Evolutionary conservation across 1,140 invertebrate genomes (phyloP), one percentile per base, ranked within the genome.

Genomic region (Tyrophagus putrescentiae): DNA sequence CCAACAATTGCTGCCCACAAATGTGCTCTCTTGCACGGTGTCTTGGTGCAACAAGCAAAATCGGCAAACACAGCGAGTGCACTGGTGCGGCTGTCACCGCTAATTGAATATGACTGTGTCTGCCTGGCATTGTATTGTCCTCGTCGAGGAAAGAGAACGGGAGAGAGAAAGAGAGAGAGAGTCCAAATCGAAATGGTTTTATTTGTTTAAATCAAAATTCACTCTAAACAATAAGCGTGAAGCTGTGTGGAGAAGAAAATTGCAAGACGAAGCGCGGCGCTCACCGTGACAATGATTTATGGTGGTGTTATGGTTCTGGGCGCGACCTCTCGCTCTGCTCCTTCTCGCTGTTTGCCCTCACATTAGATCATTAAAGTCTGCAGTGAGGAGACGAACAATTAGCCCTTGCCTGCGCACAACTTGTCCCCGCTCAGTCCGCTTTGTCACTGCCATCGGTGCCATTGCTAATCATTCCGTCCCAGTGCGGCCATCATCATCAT

Each of bases 241-340:
- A 48, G 45, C 31, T 48, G 7, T 48, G 36, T 39, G 36, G 13
- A 21, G 36, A 39, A 39, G 13, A 39, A 21, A 39, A 39, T 21
- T 39, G 21, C 36, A 39, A 39, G 36, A 39, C 13, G 36, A 39
- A 39, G 36, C 13, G 21, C 13, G 21, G 36, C 13, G 36, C 21
- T 13, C 36, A 39, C 45, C 23, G 45, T 48, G 45, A 48, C 45
- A 48, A 48, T 48, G 45, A 48, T 48, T 48, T 48, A 48, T 48
- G 45, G 45, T 48, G 45, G 45, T 48, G 45, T 48, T 48, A 48
- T 48, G 45, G 45, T 48, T 13, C 45, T 48, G 45, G 45, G 45
- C 45, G 45, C 45, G 45, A 48, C 45, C 45, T 48, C 18, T 48
- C 6, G 21, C 13, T 7, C 23, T 6, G 18, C 7, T n/a, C n/a